Evolutionary conservation across 2,888 invertebrate genomes (phyloP).

Genomic region (Baccha elongata): DNA sequence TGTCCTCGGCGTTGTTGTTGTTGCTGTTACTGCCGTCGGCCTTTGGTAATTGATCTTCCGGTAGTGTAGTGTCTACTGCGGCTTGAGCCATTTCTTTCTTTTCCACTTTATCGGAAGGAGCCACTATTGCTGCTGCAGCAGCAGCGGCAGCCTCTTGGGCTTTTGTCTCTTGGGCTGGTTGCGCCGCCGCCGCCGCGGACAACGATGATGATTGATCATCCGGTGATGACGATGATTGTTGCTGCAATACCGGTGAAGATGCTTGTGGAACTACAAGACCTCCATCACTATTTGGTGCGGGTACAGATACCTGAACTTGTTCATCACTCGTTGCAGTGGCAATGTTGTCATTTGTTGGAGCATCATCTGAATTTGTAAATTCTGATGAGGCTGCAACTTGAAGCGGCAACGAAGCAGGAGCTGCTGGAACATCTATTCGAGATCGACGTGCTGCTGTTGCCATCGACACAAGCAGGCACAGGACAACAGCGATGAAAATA

Average conservation of each 20-base stretch:
- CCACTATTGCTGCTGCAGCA: slow-evolving; percentile 71
- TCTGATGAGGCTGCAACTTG: slow-evolving; percentile 42
- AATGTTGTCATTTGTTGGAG: slow-evolving; percentile 75
- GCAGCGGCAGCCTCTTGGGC: slow-evolving; percentile 73
- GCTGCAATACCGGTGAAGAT: slow-evolving; percentile 78
- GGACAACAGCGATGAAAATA: slow-evolving; percentile 70
- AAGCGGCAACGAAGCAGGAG: slow-evolving; percentile 58
- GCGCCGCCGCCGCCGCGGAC: slow-evolving; percentile 65
- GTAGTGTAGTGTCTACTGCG: slow-evolving; percentile 58
- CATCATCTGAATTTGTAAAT: slow-evolving; percentile 76
- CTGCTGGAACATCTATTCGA: slow-evolving; percentile 78
- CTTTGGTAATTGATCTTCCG: slow-evolving; percentile 76
- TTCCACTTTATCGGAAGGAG: slow-evolving; percentile 62
- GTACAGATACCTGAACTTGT: slow-evolving; percentile 75
- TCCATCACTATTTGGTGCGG: slow-evolving; percentile 78
- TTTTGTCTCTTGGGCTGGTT: slow-evolving; percentile 58
- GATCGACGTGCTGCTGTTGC: slow-evolving; percentile 79
- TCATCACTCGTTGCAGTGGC: slow-evolving; percentile 77
- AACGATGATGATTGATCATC: slow-evolving; percentile 67
- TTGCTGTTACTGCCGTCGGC: slow-evolving; percentile 72
- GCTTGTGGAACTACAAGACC: slow-evolving; percentile 60
- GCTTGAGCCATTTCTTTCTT: slow-evolving; percentile 62
- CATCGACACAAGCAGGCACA: slow-evolving; percentile 74
- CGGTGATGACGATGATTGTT: slow-evolving; percentile 74
- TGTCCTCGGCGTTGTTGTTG: slow-evolving; percentile 74